Conservation (phyloP, 1,140 invertebrate species). For the Yoshiicerus persimilis region DNA sequence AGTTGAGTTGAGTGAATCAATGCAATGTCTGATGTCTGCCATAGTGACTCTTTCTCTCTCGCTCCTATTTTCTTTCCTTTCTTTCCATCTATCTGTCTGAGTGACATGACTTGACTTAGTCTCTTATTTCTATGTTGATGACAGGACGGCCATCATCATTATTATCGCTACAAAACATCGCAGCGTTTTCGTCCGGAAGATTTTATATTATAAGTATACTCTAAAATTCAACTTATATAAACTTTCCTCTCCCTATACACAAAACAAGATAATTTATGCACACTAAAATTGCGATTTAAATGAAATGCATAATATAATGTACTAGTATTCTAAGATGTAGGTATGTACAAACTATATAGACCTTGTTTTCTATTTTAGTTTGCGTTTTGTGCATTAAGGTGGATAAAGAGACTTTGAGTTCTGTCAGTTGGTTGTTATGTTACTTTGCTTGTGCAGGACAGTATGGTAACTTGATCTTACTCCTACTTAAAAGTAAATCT, state of each 20-base stretch:
- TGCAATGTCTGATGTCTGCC: neutral
- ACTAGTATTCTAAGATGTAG: neutral
- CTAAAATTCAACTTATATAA: neutral
- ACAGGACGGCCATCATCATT: neutral
- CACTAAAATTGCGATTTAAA: neutral
- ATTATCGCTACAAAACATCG: neutral
- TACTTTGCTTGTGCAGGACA: too few relatives aligned
- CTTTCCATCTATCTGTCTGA: neutral
- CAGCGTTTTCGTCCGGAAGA: neutral
- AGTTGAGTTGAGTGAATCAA: neutral
- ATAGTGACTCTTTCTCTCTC: neutral
- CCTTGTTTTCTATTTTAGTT: neutral
- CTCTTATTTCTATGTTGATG: conserved; percentile 13
- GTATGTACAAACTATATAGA: neutral
- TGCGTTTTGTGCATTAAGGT: neutral
- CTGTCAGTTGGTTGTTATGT: too few relatives aligned
- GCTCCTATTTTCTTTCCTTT: conserved; percentile 2
- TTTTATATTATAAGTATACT: neutral
- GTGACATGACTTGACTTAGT: neutral
- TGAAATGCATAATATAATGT: neutral
- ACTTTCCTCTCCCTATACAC: neutral
- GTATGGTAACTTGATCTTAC: neutral
- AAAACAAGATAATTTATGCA: neutral
- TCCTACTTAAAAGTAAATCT: neutral
- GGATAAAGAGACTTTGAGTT: too few relatives aligned